Conservation (phyloP, 2,888 invertebrate genomes). For the Steromphala cineraria region DNA sequence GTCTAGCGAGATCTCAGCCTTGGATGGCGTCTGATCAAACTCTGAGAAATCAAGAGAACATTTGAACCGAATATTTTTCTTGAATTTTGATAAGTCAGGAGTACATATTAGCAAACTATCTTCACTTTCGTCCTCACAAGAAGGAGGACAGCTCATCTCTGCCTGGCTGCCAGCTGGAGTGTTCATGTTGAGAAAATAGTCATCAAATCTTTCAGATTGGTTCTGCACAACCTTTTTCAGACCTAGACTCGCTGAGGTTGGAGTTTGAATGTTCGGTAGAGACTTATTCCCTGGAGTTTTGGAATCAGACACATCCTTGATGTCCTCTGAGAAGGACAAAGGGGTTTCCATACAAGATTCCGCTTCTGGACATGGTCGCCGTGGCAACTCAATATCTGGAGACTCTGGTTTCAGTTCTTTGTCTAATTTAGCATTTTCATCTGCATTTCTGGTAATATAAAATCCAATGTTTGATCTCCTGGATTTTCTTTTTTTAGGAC, state of each 20-base stretch:
- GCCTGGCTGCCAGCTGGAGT: background rate
- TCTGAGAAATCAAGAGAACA: slow-evolving; percentile 9
- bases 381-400: background rate
- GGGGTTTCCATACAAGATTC: background rate
- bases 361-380: background rate
- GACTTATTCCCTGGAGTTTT: too few species aligned
- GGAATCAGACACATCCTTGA: too few species aligned
- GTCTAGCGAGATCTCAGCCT: background rate
- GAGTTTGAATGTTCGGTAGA: too few species aligned
- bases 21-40: background rate
- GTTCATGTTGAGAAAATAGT: background rate
- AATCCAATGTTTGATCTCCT: slow-evolving; percentile 5
- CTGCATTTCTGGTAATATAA: background rate
- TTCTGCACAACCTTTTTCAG: too few species aligned
- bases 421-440: background rate
- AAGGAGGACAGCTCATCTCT: background rate
- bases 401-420: background rate
- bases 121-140: slow-evolving; percentile 1
- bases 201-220: background rate
- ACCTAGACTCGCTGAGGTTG: too few species aligned
- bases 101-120: slow-evolving; percentile 4
- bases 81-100: background rate
- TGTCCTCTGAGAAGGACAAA: too few species aligned
- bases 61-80: slow-evolving; percentile 6
- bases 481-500: background rate